These are phyloP conservation scores for Melieria omissa DNA, from an alignment of 2,888 invertebrate genomes.

Conservation along the genomic window DNA sequence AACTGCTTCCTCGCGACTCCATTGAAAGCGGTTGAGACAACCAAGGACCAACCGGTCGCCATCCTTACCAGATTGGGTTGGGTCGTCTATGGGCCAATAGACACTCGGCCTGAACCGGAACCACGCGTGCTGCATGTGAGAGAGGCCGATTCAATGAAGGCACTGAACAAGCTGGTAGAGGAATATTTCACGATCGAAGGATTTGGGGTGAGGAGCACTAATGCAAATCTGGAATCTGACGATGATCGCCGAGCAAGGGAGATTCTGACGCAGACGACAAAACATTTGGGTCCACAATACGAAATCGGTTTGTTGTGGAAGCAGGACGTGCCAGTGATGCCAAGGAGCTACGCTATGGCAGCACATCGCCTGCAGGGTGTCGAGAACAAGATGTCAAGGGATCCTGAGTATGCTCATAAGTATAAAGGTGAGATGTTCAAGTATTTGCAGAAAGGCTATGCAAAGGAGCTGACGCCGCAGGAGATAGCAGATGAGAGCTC, in stretches of 20 bases:
- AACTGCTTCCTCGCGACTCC: not conserved
- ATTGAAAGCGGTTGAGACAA: not conserved
- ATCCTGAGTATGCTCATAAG: conserved; percentile 27
- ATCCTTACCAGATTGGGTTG: not conserved
- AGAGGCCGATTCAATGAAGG: not conserved
- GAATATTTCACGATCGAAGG: conserved; percentile 8
- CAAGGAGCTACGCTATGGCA: conserved; percentile 39
- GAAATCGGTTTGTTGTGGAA: conserved; percentile 41
- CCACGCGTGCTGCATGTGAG: conserved; percentile 22
- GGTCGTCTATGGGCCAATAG: too few species aligned
- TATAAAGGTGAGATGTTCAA: conserved; percentile 35
- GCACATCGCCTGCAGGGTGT: conserved; percentile 33
- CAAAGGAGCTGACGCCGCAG: not conserved
- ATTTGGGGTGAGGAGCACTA: conserved; percentile 1
- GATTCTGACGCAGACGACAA: conserved; percentile 31
- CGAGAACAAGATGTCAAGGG: conserved; percentile 35
- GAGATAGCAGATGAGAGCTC: too few species aligned
- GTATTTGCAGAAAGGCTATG: conserved; percentile 35
- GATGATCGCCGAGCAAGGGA: conserved; percentile 23
- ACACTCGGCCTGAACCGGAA: too few species aligned
- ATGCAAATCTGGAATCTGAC: conserved; percentile 24
- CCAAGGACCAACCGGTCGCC: conserved; percentile 3
- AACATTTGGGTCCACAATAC: conserved; percentile 21
- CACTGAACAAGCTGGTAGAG: conserved; percentile 16
- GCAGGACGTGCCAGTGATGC: conserved; percentile 18